phyloP scores from a whole-genome alignment of 2,113 vertebrate genomes.

The Paradisaea rubra region DNA sequence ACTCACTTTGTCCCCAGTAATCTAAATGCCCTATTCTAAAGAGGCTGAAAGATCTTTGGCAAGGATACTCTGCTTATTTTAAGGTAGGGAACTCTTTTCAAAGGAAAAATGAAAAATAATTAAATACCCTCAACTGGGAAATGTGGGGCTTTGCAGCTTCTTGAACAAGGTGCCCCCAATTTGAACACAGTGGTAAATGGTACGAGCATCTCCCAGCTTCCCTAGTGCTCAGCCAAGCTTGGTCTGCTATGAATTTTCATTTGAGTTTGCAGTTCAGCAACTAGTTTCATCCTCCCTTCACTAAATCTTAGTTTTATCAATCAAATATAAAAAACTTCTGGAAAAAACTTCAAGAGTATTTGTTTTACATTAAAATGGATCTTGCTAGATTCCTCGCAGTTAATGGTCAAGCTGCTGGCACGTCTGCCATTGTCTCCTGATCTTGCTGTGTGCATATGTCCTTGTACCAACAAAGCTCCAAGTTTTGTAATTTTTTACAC shows the following conservation, averaged over 20 bases:
- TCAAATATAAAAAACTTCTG: neutral
- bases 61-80: constrained; percentile 61
- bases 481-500: neutral
- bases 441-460: neutral
- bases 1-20: constrained; percentile 65
- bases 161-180: neutral
- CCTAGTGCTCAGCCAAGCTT: neutral
- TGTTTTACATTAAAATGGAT: neutral
- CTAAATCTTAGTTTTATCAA: neutral
- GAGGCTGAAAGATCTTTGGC: constrained; percentile 65
- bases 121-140: neutral
- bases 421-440: neutral
- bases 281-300: neutral
- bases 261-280: constrained; percentile 1
- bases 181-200: neutral
- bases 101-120: constrained; percentile 42
- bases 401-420: neutral
- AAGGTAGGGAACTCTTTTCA: constrained; percentile 54
- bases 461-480: neutral
- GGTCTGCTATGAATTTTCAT: neutral
- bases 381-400: neutral
- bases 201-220: neutral
- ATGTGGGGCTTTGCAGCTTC: neutral
- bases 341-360: neutral
- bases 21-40: constrained; percentile 69